These are phyloP conservation scores for Pandemis corylana DNA, from an alignment of 2,888 invertebrate species.

Conservation along the genomic window DNA sequence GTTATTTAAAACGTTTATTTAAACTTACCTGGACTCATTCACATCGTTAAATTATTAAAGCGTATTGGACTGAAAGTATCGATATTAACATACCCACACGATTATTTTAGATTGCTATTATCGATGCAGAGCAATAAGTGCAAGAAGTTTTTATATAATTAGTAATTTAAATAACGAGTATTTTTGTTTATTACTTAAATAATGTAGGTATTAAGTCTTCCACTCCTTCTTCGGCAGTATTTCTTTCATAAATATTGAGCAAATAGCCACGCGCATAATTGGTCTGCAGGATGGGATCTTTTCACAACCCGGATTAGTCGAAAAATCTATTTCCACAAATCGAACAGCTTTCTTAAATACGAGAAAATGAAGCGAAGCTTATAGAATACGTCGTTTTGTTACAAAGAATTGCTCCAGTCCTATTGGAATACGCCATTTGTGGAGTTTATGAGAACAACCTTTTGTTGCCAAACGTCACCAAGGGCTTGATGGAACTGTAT, in stretches of 20 bases:
- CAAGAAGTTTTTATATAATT: neutral
- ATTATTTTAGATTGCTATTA: neutral
- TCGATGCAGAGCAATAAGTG: neutral
- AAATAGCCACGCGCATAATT: slow-evolving; percentile 4
- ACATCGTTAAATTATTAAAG: neutral
- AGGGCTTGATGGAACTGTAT: slow-evolving; percentile 4
- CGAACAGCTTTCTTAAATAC: slow-evolving; percentile 20
- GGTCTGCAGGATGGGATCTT: slow-evolving; percentile 13
- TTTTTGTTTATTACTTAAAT: no score
- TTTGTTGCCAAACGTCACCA: slow-evolving; percentile 10
- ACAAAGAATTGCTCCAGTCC: slow-evolving; percentile 4
- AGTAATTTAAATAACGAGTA: no score
- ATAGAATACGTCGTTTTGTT: slow-evolving; percentile 10
- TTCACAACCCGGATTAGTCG: slow-evolving; percentile 17
- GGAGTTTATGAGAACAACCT: slow-evolving; percentile 10
- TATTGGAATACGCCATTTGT: neutral
- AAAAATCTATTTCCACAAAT: slow-evolving; percentile 8
- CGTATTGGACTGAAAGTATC: neutral
- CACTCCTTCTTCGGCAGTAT: neutral
- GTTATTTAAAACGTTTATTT: slow-evolving; percentile 15
- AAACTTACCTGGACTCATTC: slow-evolving; percentile 9
- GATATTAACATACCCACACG: neutral
- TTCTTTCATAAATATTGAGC: slow-evolving; percentile 12
- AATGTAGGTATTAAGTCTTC: neutral
- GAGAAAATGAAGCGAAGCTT: slow-evolving; percentile 10